A percentile compares a stretch with the other conserved stretches of the same genome.
These are phyloP conservation scores for Nomia melanderi DNA, from an alignment of 1,140 invertebrate species.

Conservation along the genomic window DNA sequence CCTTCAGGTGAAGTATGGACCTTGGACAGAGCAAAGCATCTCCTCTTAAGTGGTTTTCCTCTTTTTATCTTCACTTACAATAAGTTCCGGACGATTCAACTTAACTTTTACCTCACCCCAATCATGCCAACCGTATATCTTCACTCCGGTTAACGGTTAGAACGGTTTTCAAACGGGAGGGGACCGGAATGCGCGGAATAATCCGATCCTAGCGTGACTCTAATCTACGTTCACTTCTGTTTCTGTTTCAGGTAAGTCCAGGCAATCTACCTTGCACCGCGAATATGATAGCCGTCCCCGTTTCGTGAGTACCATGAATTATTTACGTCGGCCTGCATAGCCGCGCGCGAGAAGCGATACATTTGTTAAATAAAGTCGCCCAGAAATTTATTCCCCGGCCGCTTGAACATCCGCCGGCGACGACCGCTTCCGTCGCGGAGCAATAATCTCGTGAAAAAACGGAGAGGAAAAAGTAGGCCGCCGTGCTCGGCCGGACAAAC, in stretches of 20 bases:
- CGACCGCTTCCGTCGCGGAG: too few species aligned
- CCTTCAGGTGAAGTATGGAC: not conserved
- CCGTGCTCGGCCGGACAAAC: not conserved
- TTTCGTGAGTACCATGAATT: slow-evolving; percentile 20
- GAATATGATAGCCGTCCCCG: not conserved
- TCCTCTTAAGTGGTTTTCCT: not conserved
- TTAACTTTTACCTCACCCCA: not conserved
- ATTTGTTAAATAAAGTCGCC: not conserved
- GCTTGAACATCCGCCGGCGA: too few species aligned
- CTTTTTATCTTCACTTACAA: not conserved
- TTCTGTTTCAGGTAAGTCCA: slow-evolving; percentile 60
- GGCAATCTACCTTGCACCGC: not conserved
- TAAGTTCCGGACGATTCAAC: not conserved
- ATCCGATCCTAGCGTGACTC: not conserved
- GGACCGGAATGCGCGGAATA: too few species aligned
- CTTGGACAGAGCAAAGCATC: not conserved
- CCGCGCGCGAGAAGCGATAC: not conserved
- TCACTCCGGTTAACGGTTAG: too few species aligned
- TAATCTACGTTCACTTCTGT: slow-evolving; percentile 1
- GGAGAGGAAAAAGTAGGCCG: not conserved
- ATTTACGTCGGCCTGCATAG: not conserved
- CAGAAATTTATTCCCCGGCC: not conserved
- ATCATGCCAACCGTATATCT: not conserved
- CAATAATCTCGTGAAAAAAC: too few species aligned
- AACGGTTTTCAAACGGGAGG: too few species aligned